Conservation (phyloP, 2,113 vertebrate genomes). For the Natator depressus region DNA sequence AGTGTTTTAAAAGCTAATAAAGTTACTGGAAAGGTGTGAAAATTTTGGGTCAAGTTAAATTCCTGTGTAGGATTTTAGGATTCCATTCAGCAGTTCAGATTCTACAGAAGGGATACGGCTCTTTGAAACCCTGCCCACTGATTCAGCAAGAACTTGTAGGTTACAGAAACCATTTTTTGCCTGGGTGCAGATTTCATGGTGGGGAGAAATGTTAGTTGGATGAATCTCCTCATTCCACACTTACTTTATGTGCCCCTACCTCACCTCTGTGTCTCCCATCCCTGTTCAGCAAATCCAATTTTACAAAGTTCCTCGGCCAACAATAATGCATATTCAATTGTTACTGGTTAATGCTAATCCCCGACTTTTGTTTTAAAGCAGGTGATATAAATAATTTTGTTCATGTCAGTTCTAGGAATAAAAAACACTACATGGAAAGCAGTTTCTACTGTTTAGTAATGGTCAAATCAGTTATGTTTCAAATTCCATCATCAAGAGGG, state of each 20-base stretch:
- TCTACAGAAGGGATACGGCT: constrained; percentile 19
- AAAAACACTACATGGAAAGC: background rate
- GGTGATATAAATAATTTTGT: background rate
- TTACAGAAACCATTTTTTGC: constrained; percentile 61
- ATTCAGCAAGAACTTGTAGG: constrained; percentile 55
- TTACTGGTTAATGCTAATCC: constrained; percentile 60
- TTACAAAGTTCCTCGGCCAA: constrained; percentile 51
- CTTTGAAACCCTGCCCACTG: constrained; percentile 42
- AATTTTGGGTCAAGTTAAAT: constrained; percentile 39
- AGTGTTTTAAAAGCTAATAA: constrained; percentile 59
- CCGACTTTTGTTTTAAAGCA: constrained; percentile 44
- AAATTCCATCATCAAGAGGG: constrained; percentile 35
- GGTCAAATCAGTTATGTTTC: background rate
- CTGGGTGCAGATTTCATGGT: constrained; percentile 26
- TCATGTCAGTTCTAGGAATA: constrained; percentile 19
- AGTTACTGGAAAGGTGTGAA: constrained; percentile 33
- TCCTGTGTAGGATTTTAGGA: constrained; percentile 46
- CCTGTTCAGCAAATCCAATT: constrained; percentile 49
- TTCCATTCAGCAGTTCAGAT: constrained; percentile 42
- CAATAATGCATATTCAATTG: constrained; percentile 52
- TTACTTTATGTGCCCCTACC: constrained; percentile 42
- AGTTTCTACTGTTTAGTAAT: constrained; percentile 36
- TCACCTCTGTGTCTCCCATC: constrained; percentile 46
- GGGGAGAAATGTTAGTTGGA: constrained; percentile 58
- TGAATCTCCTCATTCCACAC: constrained; percentile 53